Evolutionary conservation across 2,113 vertebrate genomes (phyloP).

Genomic region (Ceyx cyanopectus): DNA sequence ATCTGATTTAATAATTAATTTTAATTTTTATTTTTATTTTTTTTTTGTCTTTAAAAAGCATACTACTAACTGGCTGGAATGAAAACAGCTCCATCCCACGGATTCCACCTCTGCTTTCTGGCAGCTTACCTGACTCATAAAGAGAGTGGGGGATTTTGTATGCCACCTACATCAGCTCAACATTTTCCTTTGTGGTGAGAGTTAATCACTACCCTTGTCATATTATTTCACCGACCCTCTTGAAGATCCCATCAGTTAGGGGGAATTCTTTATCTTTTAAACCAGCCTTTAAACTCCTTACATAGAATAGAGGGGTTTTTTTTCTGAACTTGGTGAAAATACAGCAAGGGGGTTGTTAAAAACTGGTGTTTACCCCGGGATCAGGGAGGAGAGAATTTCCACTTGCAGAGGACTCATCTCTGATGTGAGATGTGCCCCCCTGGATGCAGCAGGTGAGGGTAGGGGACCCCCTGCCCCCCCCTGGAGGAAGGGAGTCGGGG

Average conservation of each 20-base stretch:
- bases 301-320: neutral
- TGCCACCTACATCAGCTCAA: conserved; percentile 54
- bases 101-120: conserved; percentile 48
- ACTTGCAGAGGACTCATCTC: neutral
- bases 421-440: neutral
- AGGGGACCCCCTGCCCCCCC: neutral
- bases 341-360: neutral
- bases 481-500: neutral
- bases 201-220: conserved; percentile 63
- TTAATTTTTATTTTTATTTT: neutral
- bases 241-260: neutral
- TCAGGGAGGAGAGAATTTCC: neutral
- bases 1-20: neutral
- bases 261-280: neutral
- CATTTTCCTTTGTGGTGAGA: conserved; percentile 66
- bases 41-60: neutral
- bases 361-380: neutral
- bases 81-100: conserved; percentile 40
- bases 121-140: conserved; percentile 69
- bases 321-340: neutral
- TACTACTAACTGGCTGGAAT: conserved; percentile 15
- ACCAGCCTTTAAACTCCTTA: neutral
- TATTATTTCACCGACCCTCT: conserved; percentile 45
- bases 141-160: conserved; percentile 41
- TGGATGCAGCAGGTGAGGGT: neutral